Percentiles rank a stretch among this genome's conserved stretches.
These are phyloP conservation scores for Clarias pachynema DNA, from an alignment of 2,797 vertebrate species.

Conservation along the genomic window DNA sequence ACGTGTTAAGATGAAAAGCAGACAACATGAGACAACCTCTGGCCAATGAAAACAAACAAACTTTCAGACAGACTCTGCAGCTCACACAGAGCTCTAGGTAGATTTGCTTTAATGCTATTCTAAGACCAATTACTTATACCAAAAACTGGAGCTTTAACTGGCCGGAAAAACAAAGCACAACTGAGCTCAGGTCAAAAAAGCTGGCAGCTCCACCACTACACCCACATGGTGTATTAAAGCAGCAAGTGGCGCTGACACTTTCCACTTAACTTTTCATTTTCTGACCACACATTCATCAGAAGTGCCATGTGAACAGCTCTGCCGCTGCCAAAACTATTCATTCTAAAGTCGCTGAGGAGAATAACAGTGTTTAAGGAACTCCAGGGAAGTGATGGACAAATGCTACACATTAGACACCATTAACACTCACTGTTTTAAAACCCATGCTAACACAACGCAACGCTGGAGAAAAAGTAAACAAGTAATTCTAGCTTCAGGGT, in stretches of 20 bases:
- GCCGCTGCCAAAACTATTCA: slow-evolving; percentile 57
- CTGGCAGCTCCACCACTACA: slow-evolving; percentile 27
- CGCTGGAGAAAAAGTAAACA: slow-evolving; percentile 44
- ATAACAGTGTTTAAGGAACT: slow-evolving; percentile 63
- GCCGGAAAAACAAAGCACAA: slow-evolving; percentile 30
- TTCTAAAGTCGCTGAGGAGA: slow-evolving; percentile 60
- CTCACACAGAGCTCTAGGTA: not conserved
- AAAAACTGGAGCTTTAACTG: slow-evolving; percentile 8
- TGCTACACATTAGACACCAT: slow-evolving; percentile 64
- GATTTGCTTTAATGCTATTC: slow-evolving; percentile 22
- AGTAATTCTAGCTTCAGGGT: slow-evolving; percentile 48
- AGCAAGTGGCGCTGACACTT: slow-evolving; percentile 55
- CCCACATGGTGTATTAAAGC: slow-evolving; percentile 22
- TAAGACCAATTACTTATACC: not conserved
- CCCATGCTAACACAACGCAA: slow-evolving; percentile 27
- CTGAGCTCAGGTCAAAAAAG: slow-evolving; percentile 37
- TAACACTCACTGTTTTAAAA: slow-evolving; percentile 59
- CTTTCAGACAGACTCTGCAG: slow-evolving; percentile 28
- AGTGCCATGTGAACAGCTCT: slow-evolving; percentile 32
- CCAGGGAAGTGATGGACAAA: slow-evolving; percentile 63
- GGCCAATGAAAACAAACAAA: slow-evolving; percentile 45
- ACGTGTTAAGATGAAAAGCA: slow-evolving; percentile 53
- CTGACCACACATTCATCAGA: slow-evolving; percentile 50
- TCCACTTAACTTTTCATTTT: slow-evolving; percentile 51
- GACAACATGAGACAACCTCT: slow-evolving; percentile 53